phyloP scores from a whole-genome alignment of 2,113 vertebrate species.

The Antechinus flavipes region DNA sequence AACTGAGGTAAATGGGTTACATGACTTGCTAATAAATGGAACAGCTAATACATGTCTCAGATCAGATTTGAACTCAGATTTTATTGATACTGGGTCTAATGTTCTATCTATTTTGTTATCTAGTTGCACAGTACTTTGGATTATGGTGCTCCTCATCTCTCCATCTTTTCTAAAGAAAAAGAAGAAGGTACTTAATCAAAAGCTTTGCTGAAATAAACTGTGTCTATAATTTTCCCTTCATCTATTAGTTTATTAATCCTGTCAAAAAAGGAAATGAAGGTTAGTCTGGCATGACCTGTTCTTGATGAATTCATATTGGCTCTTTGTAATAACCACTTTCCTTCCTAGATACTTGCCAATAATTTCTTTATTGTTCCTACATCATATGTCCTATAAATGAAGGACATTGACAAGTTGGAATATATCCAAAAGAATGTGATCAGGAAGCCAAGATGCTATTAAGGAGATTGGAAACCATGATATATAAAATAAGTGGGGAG shows the following conservation, averaged over 20 bases:
- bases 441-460: not conserved
- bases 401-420: not conserved
- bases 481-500: not conserved
- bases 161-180: not conserved
- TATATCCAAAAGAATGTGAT: not conserved
- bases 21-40: too few relatives aligned
- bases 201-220: conserved; percentile 6
- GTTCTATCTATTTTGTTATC: too few relatives aligned
- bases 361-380: not conserved
- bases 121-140: not conserved
- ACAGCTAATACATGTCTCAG: not conserved
- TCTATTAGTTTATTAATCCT: conserved; percentile 4
- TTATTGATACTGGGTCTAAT: not conserved
- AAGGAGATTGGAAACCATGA: not conserved
- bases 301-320: not conserved
- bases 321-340: not conserved
- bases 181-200: not conserved
- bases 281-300: not conserved
- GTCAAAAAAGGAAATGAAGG: not conserved
- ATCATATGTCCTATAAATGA: not conserved
- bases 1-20: too few relatives aligned
- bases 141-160: not conserved
- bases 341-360: not conserved
- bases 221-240: not conserved
- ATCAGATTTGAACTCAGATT: not conserved